Evolutionary conservation across 1,140 invertebrate genomes (phyloP), one percentile per base, ranked within the genome.

Genomic region (Drosophila nannoptera): DNA sequence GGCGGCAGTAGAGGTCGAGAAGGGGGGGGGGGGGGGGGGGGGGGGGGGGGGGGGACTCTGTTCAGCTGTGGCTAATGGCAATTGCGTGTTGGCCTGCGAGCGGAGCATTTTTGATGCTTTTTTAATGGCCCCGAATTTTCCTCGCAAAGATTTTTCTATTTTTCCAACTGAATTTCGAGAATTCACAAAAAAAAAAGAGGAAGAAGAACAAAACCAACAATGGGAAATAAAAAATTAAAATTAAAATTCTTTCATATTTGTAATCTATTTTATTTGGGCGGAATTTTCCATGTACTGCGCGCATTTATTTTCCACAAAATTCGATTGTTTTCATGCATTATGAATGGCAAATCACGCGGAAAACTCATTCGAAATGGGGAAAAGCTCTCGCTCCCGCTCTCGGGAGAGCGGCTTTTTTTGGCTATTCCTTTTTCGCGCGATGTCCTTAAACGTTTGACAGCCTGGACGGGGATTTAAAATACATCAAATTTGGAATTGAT

Each of bases 61-160:
- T 9, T 45, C n/a, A n/a, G 32, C 9, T 45, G 12, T 14, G 12
- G 32, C 61, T 73, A 73, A 75, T 75, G 69, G 59, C 69, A 63
- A 52, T 69, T 63, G 73, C 73, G 69, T 75, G 73, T 61, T 53
- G 11, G 22, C 40, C 12, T 42, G 11, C 12, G 14, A 43, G 12
- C 40, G 7, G 7, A 16, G 40, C 40, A 14, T 32, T 31, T 14
- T 60, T 64, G 69, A 71, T 71, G 54, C 33, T 42, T 40, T 60
- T 71, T 66, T 71, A 71, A 71, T 71, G n/a, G 49, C 33, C 31
- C 22, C 22, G 22, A 22, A 22, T 22, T 22, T 22, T 22, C 22
- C 22, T 22, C 1, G 3, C 22, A 22, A 22, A 22, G 22, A 22
- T 22, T 22, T 22, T 22, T 22, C 22, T 22, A 22, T 22, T 22